These are phyloP conservation scores for Psix sp. DNA, from an alignment of 1,140 invertebrate species.

Conservation along the genomic window DNA sequence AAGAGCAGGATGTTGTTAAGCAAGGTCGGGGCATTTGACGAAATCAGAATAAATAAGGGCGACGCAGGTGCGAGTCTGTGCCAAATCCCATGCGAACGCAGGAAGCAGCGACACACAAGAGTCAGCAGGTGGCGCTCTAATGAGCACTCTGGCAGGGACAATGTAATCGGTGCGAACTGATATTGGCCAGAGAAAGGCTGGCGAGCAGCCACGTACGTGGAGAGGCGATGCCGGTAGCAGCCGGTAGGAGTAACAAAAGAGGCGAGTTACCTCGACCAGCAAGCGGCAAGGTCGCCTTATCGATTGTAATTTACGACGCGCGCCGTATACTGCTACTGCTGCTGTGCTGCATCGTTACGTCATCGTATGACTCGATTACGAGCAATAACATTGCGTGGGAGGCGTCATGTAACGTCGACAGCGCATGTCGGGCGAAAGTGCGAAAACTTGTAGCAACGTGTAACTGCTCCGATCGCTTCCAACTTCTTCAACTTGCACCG, in stretches of 20 bases:
- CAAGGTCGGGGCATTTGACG: slow-evolving; percentile 22
- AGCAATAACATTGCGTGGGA: slow-evolving; percentile 60
- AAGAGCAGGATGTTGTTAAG: slow-evolving; percentile 20
- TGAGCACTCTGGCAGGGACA: too few relatives aligned
- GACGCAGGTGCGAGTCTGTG: slow-evolving; percentile 16
- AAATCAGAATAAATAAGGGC: slow-evolving; percentile 1
- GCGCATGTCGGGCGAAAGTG: slow-evolving; percentile 57
- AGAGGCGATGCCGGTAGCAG: slow-evolving; percentile 9
- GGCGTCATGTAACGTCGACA: slow-evolving; percentile 47
- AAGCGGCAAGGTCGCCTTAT: slow-evolving; percentile 70
- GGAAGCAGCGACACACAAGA: too few relatives aligned
- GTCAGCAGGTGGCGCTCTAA: too few relatives aligned
- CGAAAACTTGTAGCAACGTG: slow-evolving; percentile 49
- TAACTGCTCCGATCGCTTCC: slow-evolving; percentile 7
- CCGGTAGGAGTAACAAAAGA: slow-evolving; percentile 47
- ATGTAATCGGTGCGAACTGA: too few relatives aligned
- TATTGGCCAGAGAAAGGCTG: slow-evolving; percentile 28
- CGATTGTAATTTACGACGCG: slow-evolving; percentile 72
- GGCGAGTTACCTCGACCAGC: slow-evolving; percentile 55
- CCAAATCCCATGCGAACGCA: too few relatives aligned
- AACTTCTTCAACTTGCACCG: slow-evolving; percentile 21
- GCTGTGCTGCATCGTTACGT: slow-evolving; percentile 66
- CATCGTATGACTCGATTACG: slow-evolving; percentile 64
- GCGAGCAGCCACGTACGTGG: slow-evolving; percentile 20
- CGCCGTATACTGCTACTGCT: slow-evolving; percentile 44